Evolutionary conservation across 1,140 invertebrate species (phyloP).

Genomic region (Camponotus floridanus): DNA sequence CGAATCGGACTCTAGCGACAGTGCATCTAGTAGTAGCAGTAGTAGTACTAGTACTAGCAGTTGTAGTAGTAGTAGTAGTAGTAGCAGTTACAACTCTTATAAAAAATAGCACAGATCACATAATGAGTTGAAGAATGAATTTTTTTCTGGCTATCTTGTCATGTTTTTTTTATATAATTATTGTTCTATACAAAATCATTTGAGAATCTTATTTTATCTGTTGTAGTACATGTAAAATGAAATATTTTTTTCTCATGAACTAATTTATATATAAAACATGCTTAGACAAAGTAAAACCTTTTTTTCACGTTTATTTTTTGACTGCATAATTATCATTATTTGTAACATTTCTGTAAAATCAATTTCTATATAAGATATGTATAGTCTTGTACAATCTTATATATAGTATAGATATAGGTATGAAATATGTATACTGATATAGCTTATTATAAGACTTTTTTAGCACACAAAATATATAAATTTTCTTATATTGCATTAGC

Average conservation of each 20-base stretch:
- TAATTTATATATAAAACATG: background rate
- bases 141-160: background rate
- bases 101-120: conserved; percentile 19
- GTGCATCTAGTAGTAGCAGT: conserved; percentile 74
- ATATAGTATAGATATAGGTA: too few relatives aligned
- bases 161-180: conserved; percentile 5
- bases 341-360: background rate
- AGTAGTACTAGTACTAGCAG: conserved; percentile 67
- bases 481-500: background rate
- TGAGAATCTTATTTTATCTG: background rate
- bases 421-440: too few relatives aligned
- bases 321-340: background rate
- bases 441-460: conserved; percentile 5
- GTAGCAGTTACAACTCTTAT: conserved; percentile 46
- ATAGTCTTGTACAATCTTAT: background rate
- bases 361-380: conserved; percentile 41
- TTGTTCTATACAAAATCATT: conserved; percentile 14
- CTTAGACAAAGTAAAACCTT: conserved; percentile 14
- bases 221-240: background rate
- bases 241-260: background rate
- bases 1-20: conserved; percentile 76
- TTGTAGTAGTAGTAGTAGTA: conserved; percentile 62
- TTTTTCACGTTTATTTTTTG: background rate
- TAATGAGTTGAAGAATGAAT: background rate
- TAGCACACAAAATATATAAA: background rate